Evolutionary conservation across 1,140 invertebrate species (phyloP).

Genomic region (Drosophila sulfurigaster): DNA sequence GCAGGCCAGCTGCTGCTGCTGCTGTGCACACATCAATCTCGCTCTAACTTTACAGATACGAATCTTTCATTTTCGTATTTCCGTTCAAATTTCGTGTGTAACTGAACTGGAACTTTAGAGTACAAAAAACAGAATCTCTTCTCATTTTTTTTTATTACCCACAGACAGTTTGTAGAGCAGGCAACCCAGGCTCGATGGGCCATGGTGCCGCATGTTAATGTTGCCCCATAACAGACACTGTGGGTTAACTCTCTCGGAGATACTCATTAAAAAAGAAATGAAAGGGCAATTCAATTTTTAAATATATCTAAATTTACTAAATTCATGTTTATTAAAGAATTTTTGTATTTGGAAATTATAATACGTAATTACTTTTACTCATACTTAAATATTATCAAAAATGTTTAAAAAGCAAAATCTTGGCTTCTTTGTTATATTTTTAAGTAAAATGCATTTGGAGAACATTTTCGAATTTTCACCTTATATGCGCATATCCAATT

Average conservation of each 20-base stretch:
- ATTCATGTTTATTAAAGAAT: no score
- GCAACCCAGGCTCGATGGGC: slow-evolving; percentile 36
- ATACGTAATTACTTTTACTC: no score
- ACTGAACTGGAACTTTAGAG: slow-evolving; percentile 72
- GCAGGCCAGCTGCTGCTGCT: slow-evolving; percentile 24
- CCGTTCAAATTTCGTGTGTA: slow-evolving; percentile 78
- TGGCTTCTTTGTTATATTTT: no score
- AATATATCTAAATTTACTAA: no score
- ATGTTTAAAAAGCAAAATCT: no score
- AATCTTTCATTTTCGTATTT: slow-evolving; percentile 82
- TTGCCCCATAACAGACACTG: slow-evolving; percentile 19
- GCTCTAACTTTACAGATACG: slow-evolving; percentile 71
- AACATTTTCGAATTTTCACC: no score
- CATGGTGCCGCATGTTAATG: slow-evolving; percentile 64
- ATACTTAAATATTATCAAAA: no score
- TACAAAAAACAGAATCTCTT: slow-evolving; percentile 37
- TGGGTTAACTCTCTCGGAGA: neutral
- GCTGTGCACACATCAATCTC: slow-evolving; percentile 77
- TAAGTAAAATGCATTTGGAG: no score
- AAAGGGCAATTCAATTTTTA: neutral
- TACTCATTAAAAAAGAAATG: slow-evolving; percentile 11
- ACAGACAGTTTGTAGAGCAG: slow-evolving; percentile 46
- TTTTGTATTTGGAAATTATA: no score
- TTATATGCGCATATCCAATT: no score
- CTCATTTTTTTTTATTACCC: slow-evolving; percentile 34